Conservation (phyloP, 2,113 vertebrate genomes). For the Microcebus jonahi region DNA sequence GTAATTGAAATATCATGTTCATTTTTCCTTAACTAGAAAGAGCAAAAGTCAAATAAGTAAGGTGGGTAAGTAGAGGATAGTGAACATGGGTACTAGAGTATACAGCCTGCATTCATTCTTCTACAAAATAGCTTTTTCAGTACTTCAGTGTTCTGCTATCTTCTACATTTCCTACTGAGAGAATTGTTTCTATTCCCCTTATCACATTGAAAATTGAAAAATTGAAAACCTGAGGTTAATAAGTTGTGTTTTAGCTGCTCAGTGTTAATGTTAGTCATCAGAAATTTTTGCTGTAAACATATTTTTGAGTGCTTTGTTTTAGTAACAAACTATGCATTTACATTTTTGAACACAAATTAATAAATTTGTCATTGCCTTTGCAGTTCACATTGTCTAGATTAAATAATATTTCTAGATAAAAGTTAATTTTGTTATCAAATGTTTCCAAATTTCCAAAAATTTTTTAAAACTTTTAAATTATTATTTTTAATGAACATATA, state of each 20-base stretch:
- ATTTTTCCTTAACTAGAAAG: neutral
- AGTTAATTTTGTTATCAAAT: neutral
- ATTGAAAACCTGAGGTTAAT: neutral
- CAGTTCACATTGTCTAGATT: neutral
- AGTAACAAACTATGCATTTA: neutral
- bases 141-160: neutral
- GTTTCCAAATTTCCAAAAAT: neutral
- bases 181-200: neutral
- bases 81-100: neutral
- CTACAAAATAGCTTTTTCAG: neutral
- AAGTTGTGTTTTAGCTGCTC: neutral
- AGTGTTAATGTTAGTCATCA: neutral
- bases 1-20: neutral
- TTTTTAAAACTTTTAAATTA: neutral
- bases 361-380: neutral
- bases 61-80: neutral
- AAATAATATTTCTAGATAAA: conserved; percentile 36
- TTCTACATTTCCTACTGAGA: neutral
- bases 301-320: neutral
- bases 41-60: neutral
- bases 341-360: neutral
- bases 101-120: neutral
- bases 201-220: neutral
- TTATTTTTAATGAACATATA: no score
- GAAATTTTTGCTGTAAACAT: neutral